Evolutionary conservation across 2,888 invertebrate species (phyloP).

Genomic region (Scaptomyza cyrtandrae): DNA sequence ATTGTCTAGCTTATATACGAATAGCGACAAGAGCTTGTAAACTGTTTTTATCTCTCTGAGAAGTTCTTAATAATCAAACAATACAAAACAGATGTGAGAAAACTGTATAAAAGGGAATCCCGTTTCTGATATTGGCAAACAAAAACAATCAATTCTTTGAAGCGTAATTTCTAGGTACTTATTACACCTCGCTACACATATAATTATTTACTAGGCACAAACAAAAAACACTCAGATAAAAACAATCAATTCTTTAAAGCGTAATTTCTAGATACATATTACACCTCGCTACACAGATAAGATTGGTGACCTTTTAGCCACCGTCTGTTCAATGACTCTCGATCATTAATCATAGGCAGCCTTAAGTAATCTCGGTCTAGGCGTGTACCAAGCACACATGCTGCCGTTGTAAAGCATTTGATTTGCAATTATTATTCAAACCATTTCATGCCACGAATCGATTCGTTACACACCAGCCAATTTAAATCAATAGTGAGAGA

Average conservation of each 20-base stretch:
- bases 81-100: constrained; percentile 3
- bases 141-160: constrained; percentile 7
- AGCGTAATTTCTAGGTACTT: constrained; percentile 5
- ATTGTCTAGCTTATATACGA: constrained; percentile 27
- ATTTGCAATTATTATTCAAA: constrained; percentile 18
- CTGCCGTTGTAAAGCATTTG: constrained; percentile 1
- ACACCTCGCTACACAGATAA: too few relatives aligned
- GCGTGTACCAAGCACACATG: constrained; percentile 5
- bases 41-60: constrained; percentile 18
- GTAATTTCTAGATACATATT: constrained; percentile 8
- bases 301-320: constrained; percentile 14
- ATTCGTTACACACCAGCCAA: constrained; percentile 42
- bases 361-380: background rate
- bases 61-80: background rate
- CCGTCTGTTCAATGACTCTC: background rate
- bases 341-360: constrained; percentile 16
- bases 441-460: constrained; percentile 46
- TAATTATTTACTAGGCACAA: too few relatives aligned
- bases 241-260: constrained; percentile 7
- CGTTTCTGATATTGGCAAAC: background rate
- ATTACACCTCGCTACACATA: constrained; percentile 2
- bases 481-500: constrained; percentile 14
- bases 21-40: background rate
- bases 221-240: too few relatives aligned
- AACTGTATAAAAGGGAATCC: constrained; percentile 2